A percentile compares a stretch with the other conserved stretches of the same genome.
Conservation (phyloP, 2,888 invertebrate genomes). For the Agrochola lychnidis region DNA sequence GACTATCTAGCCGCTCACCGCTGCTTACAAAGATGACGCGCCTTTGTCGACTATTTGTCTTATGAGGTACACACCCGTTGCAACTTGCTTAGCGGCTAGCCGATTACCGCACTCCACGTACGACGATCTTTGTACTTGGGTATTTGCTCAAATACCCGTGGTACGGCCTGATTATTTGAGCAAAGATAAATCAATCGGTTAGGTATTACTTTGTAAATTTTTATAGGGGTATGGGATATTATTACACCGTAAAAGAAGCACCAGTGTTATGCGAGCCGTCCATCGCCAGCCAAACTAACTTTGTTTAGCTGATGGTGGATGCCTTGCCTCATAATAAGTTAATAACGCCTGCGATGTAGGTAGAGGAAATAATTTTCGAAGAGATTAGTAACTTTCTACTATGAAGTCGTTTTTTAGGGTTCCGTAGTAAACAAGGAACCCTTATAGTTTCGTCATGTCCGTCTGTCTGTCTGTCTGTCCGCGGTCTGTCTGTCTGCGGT, state of each 20-base stretch:
- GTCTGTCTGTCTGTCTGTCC: no score
- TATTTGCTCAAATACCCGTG: neutral
- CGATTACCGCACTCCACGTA: conserved; percentile 17
- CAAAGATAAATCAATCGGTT: neutral
- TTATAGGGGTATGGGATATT: no score
- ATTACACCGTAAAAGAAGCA: neutral
- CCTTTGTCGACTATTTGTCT: conserved; percentile 10
- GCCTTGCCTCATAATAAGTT: no score
- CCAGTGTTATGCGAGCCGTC: neutral
- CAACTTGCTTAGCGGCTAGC: conserved; percentile 5
- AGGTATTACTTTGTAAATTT: neutral
- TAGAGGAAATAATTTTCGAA: neutral
- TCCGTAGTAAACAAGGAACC: no score
- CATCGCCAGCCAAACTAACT: no score
- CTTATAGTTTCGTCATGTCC: no score
- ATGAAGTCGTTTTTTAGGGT: no score
- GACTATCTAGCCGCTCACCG: conserved; percentile 2
- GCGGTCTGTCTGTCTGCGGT: no score
- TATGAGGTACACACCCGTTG: neutral
- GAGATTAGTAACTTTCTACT: no score
- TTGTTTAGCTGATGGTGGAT: no score
- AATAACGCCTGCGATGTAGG: neutral
- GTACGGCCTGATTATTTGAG: neutral
- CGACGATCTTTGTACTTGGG: no score
- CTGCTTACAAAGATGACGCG: conserved; percentile 28